Base-by-base conservation (phyloP, 2,113 vertebrate genomes). In the Phocoena phocoena region DNA sequence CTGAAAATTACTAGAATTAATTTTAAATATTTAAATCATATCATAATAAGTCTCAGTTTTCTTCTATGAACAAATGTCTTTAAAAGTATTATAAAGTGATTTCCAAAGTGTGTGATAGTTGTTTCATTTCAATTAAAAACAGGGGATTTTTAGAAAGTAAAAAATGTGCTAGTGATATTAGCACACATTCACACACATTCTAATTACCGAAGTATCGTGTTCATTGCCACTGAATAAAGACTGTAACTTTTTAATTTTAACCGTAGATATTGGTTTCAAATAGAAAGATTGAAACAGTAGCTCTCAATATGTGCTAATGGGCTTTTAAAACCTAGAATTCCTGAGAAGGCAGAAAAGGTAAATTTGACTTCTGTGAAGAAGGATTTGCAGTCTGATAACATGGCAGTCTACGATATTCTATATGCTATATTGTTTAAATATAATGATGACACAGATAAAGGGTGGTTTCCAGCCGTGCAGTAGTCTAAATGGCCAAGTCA, bases 1-100 rank as follows among this genome's bases (percentile, higher is more conserved):
- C 5, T 63, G 73, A 53, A 82, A 80, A 17, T 44, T 58, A 58
- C 23, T 65, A 47, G n/a, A 20, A 5, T 88, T 63, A 38, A 74
- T 84, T 94, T 90, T 15, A 93, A 58, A 36, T 79, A 79, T 63
- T 93, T 81, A 93, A 92, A 71, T 80, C 15, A 33, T 55, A 36
- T 74, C 44, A 58, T 85, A 84, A 88, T 71, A 58, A 25, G 47
- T 44, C 14, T 92, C 4, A 26, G 28, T 60, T 62, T 94, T 74
- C 26, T 31, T 47, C 73, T 76, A 21, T 58, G 36, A 74, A 74
- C 41, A 58, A 62, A 25, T n/a, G 12, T 47, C 47, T 83, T 44
- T 38, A 53, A 71, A 86, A 63, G 38, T 85, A 26, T 91, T 92
- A 58, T n/a, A 89, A 93, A 84, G 47, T 88, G 41, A 38, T 90